Base-by-base conservation (phyloP, 2,888 invertebrate species). In the Polylopha cassiicola region DNA sequence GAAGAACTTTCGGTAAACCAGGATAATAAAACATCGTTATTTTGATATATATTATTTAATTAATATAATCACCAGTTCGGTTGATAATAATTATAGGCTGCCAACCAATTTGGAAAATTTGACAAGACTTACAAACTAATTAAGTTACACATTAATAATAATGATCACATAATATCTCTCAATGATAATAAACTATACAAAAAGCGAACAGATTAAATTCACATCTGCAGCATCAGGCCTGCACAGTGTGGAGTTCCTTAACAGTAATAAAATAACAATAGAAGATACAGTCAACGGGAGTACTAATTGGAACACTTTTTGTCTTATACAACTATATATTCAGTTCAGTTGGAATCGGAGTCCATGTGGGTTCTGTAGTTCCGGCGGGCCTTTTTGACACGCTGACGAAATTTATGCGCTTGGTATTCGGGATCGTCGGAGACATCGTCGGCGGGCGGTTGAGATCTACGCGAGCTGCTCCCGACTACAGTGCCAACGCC, bases 321-420 rank as follows among this genome's bases (percentile, higher is more conserved):
- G 45, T 46, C 49, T 30, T 38, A 44, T 55, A 55, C 26, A 17
- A 44, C 47, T 49, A 53, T 61, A 63, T 36, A 13, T 24, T 62
- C 58, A 65, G 58, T 66, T 81, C 72, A 82, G 66, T 90, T 90
- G 28, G 90, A 90, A 62, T 91, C 91, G 0, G 90, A 90, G 47
- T 90, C 89, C 67, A 90, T 87, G 54, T 89, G 89, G 64, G 84
- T 89, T 53, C 89, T 84, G 64, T 89, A 88, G 64, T 90, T 89
- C 42, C 90, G 77, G 3, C 89, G 80, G 1, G 89, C 88, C 51
- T 89, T 88, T 59, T 89, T 89, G 21, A 89, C 84, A 23, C 89
- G 82, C 45, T 89, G 89, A 34, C 87, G 72, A 52, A 88, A 87
- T 49, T 86, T 87, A 27, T 85, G 62, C 4, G 84, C 80, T 43